Percentiles rank a stretch among this genome's conserved stretches.
Conservation (phyloP, 2,797 vertebrate species). For the Sebastes miniatus region DNA sequence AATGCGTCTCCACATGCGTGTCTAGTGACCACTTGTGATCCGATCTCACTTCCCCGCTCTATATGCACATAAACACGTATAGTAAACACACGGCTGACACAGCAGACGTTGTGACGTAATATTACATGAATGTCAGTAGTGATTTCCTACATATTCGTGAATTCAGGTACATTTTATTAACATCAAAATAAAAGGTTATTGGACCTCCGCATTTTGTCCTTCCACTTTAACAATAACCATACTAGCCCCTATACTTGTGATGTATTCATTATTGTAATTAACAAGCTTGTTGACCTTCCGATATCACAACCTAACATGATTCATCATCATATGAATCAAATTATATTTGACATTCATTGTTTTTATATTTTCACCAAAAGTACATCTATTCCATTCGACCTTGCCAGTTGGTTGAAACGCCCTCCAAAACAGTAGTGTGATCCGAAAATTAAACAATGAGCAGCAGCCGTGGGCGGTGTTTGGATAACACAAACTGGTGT, state of each 20-base stretch:
- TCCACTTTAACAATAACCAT: background rate
- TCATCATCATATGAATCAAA: background rate
- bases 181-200: too few relatives aligned
- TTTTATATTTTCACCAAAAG: background rate
- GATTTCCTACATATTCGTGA: rapidly evolving
- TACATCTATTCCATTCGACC: background rate
- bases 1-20: too few relatives aligned
- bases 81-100: too few relatives aligned
- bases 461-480: background rate
- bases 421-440: background rate
- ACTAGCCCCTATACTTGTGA: background rate
- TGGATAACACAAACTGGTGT: background rate
- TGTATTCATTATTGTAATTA: background rate
- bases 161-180: too few relatives aligned
- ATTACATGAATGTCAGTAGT: too few relatives aligned
- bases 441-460: background rate
- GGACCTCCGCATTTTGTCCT: background rate
- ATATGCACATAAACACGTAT: too few relatives aligned
- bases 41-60: too few relatives aligned
- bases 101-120: too few relatives aligned
- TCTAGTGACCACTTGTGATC: too few relatives aligned
- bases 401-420: background rate
- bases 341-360: background rate
- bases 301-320: background rate
- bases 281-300: background rate